phyloP scores from a whole-genome alignment of 1,140 invertebrate species.

The Drosophila auraria region DNA sequence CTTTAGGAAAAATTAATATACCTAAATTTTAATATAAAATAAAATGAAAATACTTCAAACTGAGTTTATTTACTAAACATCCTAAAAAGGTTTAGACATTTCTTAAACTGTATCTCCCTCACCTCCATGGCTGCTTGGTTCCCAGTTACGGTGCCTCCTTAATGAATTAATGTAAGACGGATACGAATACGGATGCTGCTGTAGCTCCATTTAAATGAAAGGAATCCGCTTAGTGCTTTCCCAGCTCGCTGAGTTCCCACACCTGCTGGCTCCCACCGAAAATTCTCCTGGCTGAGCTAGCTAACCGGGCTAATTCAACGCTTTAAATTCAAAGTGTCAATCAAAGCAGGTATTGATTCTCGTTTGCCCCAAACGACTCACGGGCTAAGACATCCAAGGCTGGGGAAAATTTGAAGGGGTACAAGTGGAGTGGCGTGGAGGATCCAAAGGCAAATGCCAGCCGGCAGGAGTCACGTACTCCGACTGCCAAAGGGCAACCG shows the following conservation, averaged over 20 bases:
- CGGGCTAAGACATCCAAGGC: constrained; percentile 25
- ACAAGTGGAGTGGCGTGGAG: background rate
- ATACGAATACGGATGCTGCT: constrained; percentile 9
- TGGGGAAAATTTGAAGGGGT: constrained; percentile 9
- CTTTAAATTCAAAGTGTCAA: constrained; percentile 79
- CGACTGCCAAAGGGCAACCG: constrained; percentile 46
- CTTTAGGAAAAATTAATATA: background rate
- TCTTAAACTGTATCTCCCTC: constrained; percentile 1
- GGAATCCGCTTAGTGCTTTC: constrained; percentile 23
- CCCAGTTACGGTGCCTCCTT: constrained; percentile 28
- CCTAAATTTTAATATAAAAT: background rate
- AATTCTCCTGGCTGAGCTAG: background rate
- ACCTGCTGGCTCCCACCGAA: constrained; percentile 19
- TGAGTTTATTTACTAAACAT: no score
- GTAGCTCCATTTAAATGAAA: constrained; percentile 3
- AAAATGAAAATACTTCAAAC: no score
- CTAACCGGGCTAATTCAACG: constrained; percentile 38
- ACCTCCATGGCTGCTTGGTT: constrained; percentile 22
- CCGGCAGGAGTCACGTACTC: constrained; percentile 72
- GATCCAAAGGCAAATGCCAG: constrained; percentile 27
- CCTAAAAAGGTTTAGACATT: background rate
- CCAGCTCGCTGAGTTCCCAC: constrained; percentile 1
- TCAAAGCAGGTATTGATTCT: constrained; percentile 75
- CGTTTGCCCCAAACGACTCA: constrained; percentile 38
- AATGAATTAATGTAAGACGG: constrained; percentile 62